A percentile compares a stretch with the other conserved stretches of the same genome.
Conservation (phyloP, 2,113 vertebrate genomes). For the Cettia cetti region DNA sequence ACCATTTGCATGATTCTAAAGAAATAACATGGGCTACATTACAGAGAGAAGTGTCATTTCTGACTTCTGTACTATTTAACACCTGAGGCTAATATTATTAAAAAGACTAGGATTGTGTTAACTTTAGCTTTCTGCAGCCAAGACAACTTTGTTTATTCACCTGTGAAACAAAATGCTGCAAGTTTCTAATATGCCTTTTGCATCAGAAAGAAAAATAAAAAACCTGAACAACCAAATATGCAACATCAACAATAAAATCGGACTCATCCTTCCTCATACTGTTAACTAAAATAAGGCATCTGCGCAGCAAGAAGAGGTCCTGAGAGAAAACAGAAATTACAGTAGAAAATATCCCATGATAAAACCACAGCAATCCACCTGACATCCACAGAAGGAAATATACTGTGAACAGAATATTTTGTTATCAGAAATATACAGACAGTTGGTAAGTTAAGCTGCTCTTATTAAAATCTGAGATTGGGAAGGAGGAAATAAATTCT, state of each 20-base stretch:
- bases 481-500: neutral
- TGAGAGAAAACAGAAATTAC: neutral
- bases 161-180: neutral
- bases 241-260: neutral
- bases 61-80: neutral
- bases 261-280: neutral
- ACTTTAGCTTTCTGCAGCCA: neutral
- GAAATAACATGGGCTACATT: neutral
- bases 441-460: neutral
- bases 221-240: fast-evolving
- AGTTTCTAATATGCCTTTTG: neutral
- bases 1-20: neutral
- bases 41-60: neutral
- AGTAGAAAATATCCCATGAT: neutral
- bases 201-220: neutral
- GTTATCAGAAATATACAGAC: neutral
- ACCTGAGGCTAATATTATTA: neutral
- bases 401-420: neutral
- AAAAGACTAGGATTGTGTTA: neutral
- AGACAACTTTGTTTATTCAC: neutral
- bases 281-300: neutral
- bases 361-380: neutral
- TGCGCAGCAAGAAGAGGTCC: neutral
- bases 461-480: neutral
- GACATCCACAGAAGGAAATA: neutral